Evolutionary conservation across 2,113 vertebrate species (phyloP), one percentile per base, ranked within the genome.

Genomic region (Labeo rohita): DNA sequence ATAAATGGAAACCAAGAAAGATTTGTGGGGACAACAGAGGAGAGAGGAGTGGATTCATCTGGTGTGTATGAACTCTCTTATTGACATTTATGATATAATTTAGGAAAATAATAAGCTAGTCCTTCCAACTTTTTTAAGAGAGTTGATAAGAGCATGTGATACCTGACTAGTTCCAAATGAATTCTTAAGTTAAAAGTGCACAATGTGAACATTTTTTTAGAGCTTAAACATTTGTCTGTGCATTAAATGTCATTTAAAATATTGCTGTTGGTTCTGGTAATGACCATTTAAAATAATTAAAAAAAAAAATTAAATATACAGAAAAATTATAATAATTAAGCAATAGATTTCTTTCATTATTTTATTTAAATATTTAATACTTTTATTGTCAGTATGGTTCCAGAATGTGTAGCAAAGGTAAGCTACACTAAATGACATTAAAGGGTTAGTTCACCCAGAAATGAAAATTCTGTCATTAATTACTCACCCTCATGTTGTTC

Each of bases 51-150:
- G 1, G 47, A 8, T 56, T 72, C 34, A 49, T 36, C 47, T 23
- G 88, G 85, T 87, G n/a, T 68, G 68, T n/a, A 6, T 45, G 2
- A n/a, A 79, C 76, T 28, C 39, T 72, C 18, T 43, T 5, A 10
- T 45, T 72, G 4, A 45, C 8, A 43, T 72, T 18, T 72, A 16
- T 21, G 39, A 9, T 10, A 21, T 21, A 36, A 68, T 43, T 43
- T 6, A 21, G 6, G 16, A 59, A 59, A 59, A 54, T 2, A 18
- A 59, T 39, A 39, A 39, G 16, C 8, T 59, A 3, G 7, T 59
- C 54, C 21, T 59, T 8, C 16, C 6, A 21, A 0, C 12, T 18
- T 18, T 2, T 63, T 70, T 10, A 1, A 43, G 18, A 43, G 18
- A 72, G 43, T n/a, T 21, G 0, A 45, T 21, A 2, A 11, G 43